Conservation (phyloP, 1,140 invertebrate genomes). For the Asobara japonica region DNA sequence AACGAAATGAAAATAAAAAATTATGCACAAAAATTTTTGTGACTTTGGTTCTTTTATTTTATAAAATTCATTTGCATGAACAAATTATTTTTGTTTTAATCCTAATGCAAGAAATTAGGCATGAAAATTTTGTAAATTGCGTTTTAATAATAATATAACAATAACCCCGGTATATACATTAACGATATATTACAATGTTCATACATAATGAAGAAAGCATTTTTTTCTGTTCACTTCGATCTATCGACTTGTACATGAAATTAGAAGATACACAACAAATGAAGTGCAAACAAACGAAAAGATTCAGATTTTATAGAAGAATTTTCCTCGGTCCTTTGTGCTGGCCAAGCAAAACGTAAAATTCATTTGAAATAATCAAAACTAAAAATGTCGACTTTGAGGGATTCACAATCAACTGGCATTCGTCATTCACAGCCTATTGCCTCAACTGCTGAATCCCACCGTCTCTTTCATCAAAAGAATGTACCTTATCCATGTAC, state of each 20-base stretch:
- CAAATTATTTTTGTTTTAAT: background rate
- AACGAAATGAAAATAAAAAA: slow-evolving; percentile 45
- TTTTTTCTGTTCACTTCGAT: slow-evolving; percentile 13
- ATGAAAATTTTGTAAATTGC: slow-evolving; percentile 44
- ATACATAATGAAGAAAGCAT: slow-evolving; percentile 37
- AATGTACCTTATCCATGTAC: background rate
- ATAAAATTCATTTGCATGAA: slow-evolving; percentile 9
- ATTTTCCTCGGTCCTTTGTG: background rate
- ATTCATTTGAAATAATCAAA: background rate
- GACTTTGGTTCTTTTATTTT: slow-evolving; percentile 15
- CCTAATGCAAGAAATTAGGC: background rate
- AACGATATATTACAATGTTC: slow-evolving; percentile 60
- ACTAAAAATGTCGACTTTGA: background rate
- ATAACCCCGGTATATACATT: slow-evolving; percentile 62
- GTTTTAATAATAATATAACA: slow-evolving; percentile 59
- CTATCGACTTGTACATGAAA: slow-evolving; percentile 32
- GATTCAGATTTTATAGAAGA: background rate
- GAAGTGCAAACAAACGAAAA: background rate
- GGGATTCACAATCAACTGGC: slow-evolving; percentile 19
- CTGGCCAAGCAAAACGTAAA: background rate
- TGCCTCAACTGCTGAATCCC: background rate
- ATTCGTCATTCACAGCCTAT: slow-evolving; percentile 40
- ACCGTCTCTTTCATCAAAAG: background rate
- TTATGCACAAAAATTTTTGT: slow-evolving; percentile 49
- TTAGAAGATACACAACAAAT: slow-evolving; percentile 31